A percentile compares a stretch with the other conserved stretches of the same genome.
These are phyloP conservation scores for Tetramorium bicarinatum DNA, from an alignment of 2,888 invertebrate genomes.

Conservation along the genomic window DNA sequence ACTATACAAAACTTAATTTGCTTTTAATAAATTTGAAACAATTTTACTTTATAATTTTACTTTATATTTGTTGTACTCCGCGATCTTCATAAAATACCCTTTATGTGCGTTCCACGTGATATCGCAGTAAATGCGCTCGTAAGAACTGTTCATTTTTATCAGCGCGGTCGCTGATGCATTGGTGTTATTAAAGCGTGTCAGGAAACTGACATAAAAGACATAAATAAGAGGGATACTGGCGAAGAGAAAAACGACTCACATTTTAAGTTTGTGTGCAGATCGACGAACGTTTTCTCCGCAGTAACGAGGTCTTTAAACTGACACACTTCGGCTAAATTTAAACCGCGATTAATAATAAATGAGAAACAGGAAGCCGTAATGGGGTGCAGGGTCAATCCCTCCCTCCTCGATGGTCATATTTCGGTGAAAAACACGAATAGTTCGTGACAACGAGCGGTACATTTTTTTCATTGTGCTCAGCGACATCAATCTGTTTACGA, in stretches of 20 bases:
- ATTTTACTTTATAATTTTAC: not conserved
- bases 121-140: not conserved
- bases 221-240: constrained; percentile 62
- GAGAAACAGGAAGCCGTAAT: not conserved
- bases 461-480: not conserved
- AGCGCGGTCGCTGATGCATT: constrained; percentile 40
- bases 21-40: not conserved
- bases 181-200: constrained; percentile 59
- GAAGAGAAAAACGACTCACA: constrained; percentile 30
- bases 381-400: not conserved
- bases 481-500: constrained; percentile 43
- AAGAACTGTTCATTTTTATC: constrained; percentile 55
- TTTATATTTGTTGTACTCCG: not conserved
- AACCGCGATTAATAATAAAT: constrained; percentile 21
- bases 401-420: not conserved
- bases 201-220: constrained; percentile 37
- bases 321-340: constrained; percentile 28
- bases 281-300: not conserved
- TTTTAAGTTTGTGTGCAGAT: constrained; percentile 60
- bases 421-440: not conserved
- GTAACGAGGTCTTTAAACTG: constrained; percentile 42
- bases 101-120: not conserved
- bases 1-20: not conserved
- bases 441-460: not conserved
- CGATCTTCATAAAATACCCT: not conserved